These are phyloP conservation scores for Falcaria lacertinaria DNA, from an alignment of 2,888 invertebrate species.

Conservation along the genomic window DNA sequence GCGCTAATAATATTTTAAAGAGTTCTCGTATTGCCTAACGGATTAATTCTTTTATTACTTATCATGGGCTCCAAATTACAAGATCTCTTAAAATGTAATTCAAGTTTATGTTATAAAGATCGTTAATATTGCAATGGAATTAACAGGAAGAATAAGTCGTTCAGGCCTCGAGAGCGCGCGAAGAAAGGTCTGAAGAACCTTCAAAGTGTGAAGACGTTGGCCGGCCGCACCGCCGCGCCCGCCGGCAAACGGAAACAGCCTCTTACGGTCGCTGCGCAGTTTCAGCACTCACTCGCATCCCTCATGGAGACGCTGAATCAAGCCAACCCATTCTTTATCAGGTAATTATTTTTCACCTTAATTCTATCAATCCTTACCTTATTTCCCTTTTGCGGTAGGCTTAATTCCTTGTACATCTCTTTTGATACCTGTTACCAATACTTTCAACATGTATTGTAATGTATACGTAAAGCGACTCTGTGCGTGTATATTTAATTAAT, in stretches of 20 bases:
- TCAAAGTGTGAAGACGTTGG: slow-evolving; percentile 94
- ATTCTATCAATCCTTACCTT: no score
- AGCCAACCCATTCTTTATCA: slow-evolving; percentile 80
- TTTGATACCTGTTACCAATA: no score
- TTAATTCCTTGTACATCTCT: background rate
- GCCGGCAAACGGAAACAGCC: slow-evolving; percentile 89
- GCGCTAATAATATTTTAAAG: background rate
- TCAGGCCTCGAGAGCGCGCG: slow-evolving; percentile 90
- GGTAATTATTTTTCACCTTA: no score
- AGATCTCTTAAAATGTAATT: slow-evolving; percentile 12
- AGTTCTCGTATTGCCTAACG: background rate
- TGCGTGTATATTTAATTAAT: no score
- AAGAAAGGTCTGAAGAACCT: slow-evolving; percentile 94
- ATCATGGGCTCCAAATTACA: no score
- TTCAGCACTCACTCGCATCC: slow-evolving; percentile 93
- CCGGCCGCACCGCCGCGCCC: slow-evolving; percentile 84
- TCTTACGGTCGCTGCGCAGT: slow-evolving; percentile 96
- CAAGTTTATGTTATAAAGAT: background rate
- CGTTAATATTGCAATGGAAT: slow-evolving; percentile 8
- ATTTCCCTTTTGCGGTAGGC: no score
- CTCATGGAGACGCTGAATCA: slow-evolving; percentile 96
- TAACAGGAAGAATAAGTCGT: slow-evolving; percentile 94
- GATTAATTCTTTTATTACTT: background rate
- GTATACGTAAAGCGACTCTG: no score
- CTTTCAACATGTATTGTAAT: no score